A percentile compares a stretch with the other conserved stretches of the same genome.
Evolutionary conservation across 2,888 invertebrate genomes (phyloP).

Genomic region (Volucella inanis): DNA sequence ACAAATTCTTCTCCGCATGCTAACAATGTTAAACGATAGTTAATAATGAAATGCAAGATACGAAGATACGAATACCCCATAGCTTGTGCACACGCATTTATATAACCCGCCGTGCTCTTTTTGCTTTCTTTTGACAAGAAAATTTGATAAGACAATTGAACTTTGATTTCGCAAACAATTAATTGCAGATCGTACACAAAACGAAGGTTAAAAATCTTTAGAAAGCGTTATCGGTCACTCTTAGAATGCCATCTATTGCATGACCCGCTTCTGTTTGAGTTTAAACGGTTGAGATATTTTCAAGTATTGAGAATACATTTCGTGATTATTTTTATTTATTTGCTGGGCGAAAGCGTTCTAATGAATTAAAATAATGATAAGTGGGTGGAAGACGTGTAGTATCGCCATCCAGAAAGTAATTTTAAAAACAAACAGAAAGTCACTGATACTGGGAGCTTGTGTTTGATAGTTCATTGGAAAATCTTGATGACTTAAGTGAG

Average conservation of each 20-base stretch:
- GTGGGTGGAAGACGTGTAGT: conserved; percentile 28
- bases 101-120: conserved; percentile 6
- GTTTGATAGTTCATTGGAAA: conserved; percentile 36
- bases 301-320: conserved; percentile 18
- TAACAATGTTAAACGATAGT: conserved; percentile 29
- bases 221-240: conserved; percentile 40
- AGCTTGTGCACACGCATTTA: conserved; percentile 19
- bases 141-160: conserved; percentile 44
- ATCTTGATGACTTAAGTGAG: conserved; percentile 6
- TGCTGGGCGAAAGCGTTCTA: background rate
- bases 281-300: background rate
- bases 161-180: conserved; percentile 42
- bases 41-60: conserved; percentile 11
- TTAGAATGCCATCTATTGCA: background rate
- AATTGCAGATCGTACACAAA: conserved; percentile 21
- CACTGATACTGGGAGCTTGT: conserved; percentile 1
- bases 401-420: conserved; percentile 41
- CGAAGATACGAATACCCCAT: background rate
- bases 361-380: conserved; percentile 34
- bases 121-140: background rate
- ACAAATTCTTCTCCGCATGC: conserved; percentile 11
- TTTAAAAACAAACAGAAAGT: background rate
- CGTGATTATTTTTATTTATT: conserved; percentile 11
- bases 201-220: conserved; percentile 34
- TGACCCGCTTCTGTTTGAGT: conserved; percentile 33